Evolutionary conservation across 2,888 invertebrate genomes (phyloP).

Genomic region (Epistrophe grossulariae): DNA sequence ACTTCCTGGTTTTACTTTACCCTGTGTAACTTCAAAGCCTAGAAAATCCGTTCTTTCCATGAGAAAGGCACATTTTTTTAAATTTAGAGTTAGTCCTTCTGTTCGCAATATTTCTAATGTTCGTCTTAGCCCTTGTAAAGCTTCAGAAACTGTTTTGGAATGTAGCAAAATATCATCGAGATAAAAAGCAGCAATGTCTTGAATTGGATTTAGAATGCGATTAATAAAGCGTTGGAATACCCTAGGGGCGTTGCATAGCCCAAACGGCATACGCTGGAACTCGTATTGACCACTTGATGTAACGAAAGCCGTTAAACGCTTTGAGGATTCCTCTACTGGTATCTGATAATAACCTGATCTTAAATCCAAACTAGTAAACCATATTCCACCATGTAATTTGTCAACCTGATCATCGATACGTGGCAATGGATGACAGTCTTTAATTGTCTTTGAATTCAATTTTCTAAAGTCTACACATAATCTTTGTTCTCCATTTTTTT

Average conservation of each 20-base stretch:
- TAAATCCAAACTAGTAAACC: conserved; percentile 19
- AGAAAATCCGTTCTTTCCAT: conserved; percentile 10
- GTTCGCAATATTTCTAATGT: conserved; percentile 1
- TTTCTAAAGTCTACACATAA: conserved; percentile 21
- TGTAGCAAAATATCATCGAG: conserved; percentile 10
- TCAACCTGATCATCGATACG: conserved; percentile 18
- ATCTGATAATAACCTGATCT: conserved; percentile 19
- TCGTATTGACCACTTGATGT: conserved; percentile 26
- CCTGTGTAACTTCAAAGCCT: conserved; percentile 1
- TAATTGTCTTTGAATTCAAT: conserved; percentile 5
- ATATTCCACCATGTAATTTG: conserved; percentile 1
- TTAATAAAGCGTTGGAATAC: conserved; percentile 29
- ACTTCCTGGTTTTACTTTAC: background rate
- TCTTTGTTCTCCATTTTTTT: background rate
- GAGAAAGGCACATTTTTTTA: conserved; percentile 9
- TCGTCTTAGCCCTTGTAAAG: background rate
- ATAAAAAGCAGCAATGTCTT: conserved; percentile 12
- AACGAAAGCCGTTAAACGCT: conserved; percentile 4
- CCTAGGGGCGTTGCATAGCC: background rate
- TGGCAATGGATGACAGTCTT: conserved; percentile 3
- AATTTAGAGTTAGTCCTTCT: conserved; percentile 21
- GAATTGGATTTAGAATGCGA: background rate
- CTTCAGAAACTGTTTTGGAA: background rate
- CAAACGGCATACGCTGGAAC: conserved; percentile 14
- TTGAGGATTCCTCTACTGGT: background rate